These are phyloP conservation scores for Oreotrochilus melanogaster DNA, from an alignment of 2,113 vertebrate genomes.

Conservation along the genomic window DNA sequence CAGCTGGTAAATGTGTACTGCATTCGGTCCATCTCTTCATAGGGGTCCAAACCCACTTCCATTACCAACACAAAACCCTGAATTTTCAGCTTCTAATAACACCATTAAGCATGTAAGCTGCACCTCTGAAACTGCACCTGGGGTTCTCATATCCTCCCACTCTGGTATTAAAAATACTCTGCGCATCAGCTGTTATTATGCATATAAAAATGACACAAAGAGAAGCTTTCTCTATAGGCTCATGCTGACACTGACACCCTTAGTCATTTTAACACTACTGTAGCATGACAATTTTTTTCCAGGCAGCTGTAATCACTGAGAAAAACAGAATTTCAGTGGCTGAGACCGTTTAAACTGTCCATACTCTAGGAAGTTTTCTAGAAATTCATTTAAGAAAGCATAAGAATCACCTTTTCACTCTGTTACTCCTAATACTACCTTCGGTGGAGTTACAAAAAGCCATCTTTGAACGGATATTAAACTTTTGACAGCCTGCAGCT, in stretches of 20 bases:
- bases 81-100: slow-evolving; percentile 46
- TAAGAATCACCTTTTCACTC: background rate
- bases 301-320: background rate
- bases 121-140: slow-evolving; percentile 50
- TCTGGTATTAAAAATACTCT: slow-evolving; percentile 61
- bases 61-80: background rate
- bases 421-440: background rate
- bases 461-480: background rate
- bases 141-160: slow-evolving; percentile 64
- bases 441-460: background rate
- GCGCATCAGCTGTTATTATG: slow-evolving; percentile 50
- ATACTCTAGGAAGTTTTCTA: background rate
- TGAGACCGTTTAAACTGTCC: background rate
- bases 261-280: background rate
- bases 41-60: background rate
- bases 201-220: slow-evolving; percentile 37
- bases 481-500: background rate
- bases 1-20: background rate
- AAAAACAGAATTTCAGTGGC: background rate
- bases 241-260: slow-evolving; percentile 34
- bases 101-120: slow-evolving; percentile 4
- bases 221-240: slow-evolving; percentile 1
- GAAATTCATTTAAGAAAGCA: background rate
- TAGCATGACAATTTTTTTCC: background rate
- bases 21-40: background rate